Percentiles rank a stretch among this genome's conserved stretches.
Conservation (phyloP, 2,113 vertebrate genomes). For the Passer domesticus region DNA sequence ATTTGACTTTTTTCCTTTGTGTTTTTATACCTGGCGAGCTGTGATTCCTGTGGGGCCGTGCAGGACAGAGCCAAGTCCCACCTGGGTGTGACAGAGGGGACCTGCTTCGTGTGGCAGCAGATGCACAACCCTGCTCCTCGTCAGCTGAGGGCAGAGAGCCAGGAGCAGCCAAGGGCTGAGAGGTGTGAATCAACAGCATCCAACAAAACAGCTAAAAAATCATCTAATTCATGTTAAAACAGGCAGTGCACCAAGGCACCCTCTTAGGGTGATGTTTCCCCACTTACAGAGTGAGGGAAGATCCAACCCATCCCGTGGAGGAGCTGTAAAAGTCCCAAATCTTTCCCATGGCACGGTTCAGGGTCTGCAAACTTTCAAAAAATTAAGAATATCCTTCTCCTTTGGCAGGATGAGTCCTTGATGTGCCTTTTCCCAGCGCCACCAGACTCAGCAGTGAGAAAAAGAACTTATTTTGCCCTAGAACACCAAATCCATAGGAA, state of each 20-base stretch:
- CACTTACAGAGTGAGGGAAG: neutral
- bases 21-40: neutral
- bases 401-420: neutral
- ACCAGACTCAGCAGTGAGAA: neutral
- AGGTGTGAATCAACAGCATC: neutral
- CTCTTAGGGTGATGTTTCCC: neutral
- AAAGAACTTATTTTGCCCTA: neutral
- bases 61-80: neutral
- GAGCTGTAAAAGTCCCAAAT: neutral
- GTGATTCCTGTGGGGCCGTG: neutral
- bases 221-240: neutral
- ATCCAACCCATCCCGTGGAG: neutral
- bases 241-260: accelerated
- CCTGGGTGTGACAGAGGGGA: neutral
- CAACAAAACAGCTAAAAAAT: neutral
- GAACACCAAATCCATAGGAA: neutral
- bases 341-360: neutral
- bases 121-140: neutral
- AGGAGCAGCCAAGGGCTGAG: neutral
- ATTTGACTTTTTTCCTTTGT: accelerated
- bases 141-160: neutral
- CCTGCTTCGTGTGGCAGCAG: neutral
- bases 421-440: neutral
- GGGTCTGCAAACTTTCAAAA: neutral
- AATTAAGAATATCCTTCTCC: neutral